Conservation (phyloP, 2,888 invertebrate species). For the Ectropis crepuscularia region DNA sequence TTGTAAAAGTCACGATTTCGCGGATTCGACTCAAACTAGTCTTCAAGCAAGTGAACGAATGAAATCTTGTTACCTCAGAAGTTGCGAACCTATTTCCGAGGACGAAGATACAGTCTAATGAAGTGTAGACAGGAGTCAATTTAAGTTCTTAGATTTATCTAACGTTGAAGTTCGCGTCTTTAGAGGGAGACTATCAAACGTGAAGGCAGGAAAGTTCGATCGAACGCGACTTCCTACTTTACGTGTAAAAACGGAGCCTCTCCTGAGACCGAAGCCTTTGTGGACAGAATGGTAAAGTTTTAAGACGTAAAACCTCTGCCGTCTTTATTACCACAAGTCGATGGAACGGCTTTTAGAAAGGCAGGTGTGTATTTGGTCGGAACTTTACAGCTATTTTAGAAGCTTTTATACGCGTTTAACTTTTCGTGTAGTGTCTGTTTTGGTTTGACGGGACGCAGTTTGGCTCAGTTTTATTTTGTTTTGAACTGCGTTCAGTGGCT, state of each 20-base stretch:
- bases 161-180: slow-evolving; percentile 4
- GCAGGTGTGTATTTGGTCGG: slow-evolving; percentile 28
- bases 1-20: background rate
- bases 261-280: slow-evolving; percentile 48
- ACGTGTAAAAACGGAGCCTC: slow-evolving; percentile 46
- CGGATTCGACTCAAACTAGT: no score
- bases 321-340: slow-evolving; percentile 47
- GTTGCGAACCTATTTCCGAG: no score
- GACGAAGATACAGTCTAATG: no score
- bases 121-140: background rate
- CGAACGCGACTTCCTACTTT: slow-evolving; percentile 50
- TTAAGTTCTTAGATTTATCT: background rate
- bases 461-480: slow-evolving; percentile 6
- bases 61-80: no score
- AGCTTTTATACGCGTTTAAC: slow-evolving; percentile 17
- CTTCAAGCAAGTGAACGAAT: no score
- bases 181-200: slow-evolving; percentile 19
- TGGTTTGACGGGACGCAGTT: slow-evolving; percentile 4
- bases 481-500: background rate
- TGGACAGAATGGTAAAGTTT: slow-evolving; percentile 51
- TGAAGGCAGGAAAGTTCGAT: slow-evolving; percentile 46
- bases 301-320: slow-evolving; percentile 45
- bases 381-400: slow-evolving; percentile 27
- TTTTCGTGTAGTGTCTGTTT: slow-evolving; percentile 11
- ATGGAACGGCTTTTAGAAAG: slow-evolving; percentile 28